These are phyloP conservation scores for Scomberomorus guttatus DNA, from an alignment of 2,797 vertebrate species.

Conservation along the genomic window DNA sequence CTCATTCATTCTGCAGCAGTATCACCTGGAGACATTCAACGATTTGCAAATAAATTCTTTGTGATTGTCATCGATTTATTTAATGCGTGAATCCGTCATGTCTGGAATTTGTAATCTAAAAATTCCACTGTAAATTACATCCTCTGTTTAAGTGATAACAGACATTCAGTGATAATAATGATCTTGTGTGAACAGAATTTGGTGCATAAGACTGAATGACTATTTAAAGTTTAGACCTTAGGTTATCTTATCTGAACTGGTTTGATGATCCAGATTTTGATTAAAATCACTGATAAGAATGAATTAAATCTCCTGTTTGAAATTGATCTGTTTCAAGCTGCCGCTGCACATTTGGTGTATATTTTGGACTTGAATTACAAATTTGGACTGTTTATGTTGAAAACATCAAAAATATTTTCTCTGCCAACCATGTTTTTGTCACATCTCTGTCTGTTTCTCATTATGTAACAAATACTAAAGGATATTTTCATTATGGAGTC, in stretches of 20 bases:
- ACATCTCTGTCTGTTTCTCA: neutral
- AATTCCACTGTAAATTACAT: slow-evolving; percentile 14
- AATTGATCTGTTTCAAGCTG: neutral
- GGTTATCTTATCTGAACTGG: slow-evolving; percentile 3
- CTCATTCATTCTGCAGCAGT: slow-evolving; percentile 13
- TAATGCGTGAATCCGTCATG: slow-evolving; percentile 33
- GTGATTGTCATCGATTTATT: slow-evolving; percentile 38
- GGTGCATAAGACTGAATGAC: neutral
- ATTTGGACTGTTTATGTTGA: neutral
- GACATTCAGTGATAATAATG: neutral
- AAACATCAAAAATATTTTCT: neutral
- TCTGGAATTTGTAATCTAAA: slow-evolving; percentile 32
- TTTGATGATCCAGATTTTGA: neutral
- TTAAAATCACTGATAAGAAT: slow-evolving; percentile 2
- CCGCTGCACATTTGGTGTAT: neutral
- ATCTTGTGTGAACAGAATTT: neutral
- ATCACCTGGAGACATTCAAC: slow-evolving; percentile 17
- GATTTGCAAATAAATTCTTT: slow-evolving; percentile 24
- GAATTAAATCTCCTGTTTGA: slow-evolving; percentile 8
- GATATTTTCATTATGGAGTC: neutral
- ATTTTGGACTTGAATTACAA: neutral
- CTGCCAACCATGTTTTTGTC: neutral
- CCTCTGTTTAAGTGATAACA: slow-evolving; percentile 35
- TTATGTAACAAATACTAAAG: neutral
- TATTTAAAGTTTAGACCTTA: neutral